phyloP scores from a whole-genome alignment of 2,797 vertebrate genomes.

The Enteromius viviparus region DNA sequence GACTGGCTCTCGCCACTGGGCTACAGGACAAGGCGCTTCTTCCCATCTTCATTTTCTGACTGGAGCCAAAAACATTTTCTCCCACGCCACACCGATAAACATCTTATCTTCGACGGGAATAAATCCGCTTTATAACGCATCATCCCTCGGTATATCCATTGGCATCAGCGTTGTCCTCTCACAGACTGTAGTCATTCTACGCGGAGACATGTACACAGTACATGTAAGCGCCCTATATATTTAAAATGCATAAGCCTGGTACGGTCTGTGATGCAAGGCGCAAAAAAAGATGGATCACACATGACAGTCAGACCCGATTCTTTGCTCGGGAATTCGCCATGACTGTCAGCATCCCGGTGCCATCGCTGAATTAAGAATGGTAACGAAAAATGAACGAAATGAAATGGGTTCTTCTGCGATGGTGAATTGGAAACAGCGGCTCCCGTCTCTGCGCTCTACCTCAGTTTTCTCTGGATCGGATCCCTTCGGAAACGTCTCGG shows the following conservation, averaged over 20 bases:
- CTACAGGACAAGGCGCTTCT: constrained; percentile 63
- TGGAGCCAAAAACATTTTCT: constrained; percentile 54
- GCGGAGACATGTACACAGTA: constrained; percentile 61
- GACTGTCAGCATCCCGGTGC: constrained; percentile 40
- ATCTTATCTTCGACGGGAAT: constrained; percentile 49
- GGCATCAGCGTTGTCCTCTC: constrained; percentile 55
- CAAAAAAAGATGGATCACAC: constrained; percentile 42
- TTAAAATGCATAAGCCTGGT: constrained; percentile 58
- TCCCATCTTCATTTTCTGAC: constrained; percentile 58
- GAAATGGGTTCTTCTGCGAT: constrained; percentile 46
- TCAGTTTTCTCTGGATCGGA: constrained; percentile 57
- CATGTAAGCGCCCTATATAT: constrained; percentile 63
- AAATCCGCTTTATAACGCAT: constrained; percentile 29
- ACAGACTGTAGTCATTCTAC: constrained; percentile 62
- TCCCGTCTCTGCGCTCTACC: constrained; percentile 57
- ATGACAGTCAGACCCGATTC: constrained; percentile 51
- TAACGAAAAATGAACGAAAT: constrained; percentile 38
- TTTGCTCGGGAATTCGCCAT: constrained; percentile 54
- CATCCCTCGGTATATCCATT: constrained; percentile 53
- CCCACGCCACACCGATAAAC: constrained; percentile 56
- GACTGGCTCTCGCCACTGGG: constrained; percentile 50
- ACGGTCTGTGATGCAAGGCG: constrained; percentile 49
- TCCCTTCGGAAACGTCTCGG: constrained; percentile 58
- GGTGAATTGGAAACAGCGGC: constrained; percentile 57
- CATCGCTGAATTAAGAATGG: constrained; percentile 43